phyloP scores from a whole-genome alignment of 2,888 invertebrate genomes.

The Athalia circularis region DNA sequence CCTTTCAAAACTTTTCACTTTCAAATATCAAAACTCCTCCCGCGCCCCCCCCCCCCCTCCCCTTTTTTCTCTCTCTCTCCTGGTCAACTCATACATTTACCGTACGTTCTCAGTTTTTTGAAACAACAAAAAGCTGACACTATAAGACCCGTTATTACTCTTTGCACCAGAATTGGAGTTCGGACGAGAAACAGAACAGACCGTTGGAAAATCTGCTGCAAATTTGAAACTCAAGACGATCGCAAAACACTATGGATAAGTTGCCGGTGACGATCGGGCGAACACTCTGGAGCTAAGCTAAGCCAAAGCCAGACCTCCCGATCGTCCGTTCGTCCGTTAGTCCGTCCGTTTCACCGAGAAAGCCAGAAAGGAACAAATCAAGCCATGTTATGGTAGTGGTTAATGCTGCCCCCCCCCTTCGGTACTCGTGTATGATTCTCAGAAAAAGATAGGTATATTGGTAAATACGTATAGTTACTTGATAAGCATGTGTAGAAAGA shows the following conservation, averaged over 20 bases:
- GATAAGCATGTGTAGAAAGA: neutral
- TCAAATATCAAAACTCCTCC: neutral
- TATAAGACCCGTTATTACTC: neutral
- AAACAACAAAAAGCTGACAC: no score
- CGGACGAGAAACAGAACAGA: no score
- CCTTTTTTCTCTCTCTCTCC: neutral
- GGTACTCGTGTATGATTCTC: neutral
- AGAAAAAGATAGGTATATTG: no score
- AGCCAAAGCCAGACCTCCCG: neutral
- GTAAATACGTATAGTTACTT: no score
- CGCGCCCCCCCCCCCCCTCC: neutral
- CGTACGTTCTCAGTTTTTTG: no score
- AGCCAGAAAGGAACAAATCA: slow-evolving; percentile 40
- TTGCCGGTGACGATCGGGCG: slow-evolving; percentile 20
- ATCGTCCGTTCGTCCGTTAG: neutral
- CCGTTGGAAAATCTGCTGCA: no score
- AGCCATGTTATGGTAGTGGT: slow-evolving; percentile 16
- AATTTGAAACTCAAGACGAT: no score
- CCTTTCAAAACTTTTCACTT: slow-evolving; percentile 18
- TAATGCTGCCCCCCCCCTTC: neutral
- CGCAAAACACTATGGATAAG: neutral
- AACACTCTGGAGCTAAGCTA: neutral
- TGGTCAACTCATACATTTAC: neutral
- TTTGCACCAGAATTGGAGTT: neutral
- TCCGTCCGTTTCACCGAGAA: slow-evolving; percentile 29